phyloP scores from a whole-genome alignment of 2,113 vertebrate genomes.

The Brachionichthys hirsutus region DNA sequence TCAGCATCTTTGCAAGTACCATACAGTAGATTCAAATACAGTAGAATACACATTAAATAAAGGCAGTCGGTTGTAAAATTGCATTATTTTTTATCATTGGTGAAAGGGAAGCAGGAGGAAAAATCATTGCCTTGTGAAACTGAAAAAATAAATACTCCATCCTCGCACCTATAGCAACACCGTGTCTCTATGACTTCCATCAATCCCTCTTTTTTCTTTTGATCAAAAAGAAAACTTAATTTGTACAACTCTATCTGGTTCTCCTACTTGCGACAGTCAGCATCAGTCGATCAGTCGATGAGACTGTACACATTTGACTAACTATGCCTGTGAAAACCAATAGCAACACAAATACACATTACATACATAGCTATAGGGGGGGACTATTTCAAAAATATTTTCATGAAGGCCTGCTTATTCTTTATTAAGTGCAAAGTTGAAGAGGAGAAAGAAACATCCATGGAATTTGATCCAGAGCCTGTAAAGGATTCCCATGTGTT shows the following conservation, averaged over 20 bases:
- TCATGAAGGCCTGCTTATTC: not conserved
- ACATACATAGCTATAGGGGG: not conserved
- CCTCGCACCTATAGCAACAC: too few species aligned
- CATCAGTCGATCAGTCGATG: too few species aligned
- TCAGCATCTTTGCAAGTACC: not conserved
- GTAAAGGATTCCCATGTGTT: conserved; percentile 23
- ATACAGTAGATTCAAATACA: not conserved
- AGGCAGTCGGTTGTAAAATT: not conserved
- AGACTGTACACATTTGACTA: not conserved
- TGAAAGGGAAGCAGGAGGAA: not conserved
- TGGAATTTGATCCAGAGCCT: conserved; percentile 16
- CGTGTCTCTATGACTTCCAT: too few species aligned
- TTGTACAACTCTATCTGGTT: not conserved
- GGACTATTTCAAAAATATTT: not conserved
- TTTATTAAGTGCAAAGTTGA: not conserved
- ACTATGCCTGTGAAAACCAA: not conserved
- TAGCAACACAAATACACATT: not conserved
- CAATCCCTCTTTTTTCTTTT: too few species aligned
- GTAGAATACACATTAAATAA: not conserved
- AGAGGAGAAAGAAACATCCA: not conserved
- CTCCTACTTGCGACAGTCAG: not conserved
- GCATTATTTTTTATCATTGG: not conserved
- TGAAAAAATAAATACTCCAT: conserved; percentile 1
- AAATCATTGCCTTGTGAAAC: not conserved
- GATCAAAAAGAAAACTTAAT: not conserved